Evolutionary conservation across 2,797 vertebrate genomes (phyloP), one percentile per base, ranked within the genome.

Genomic region (Urosaurus nigricauda): DNA sequence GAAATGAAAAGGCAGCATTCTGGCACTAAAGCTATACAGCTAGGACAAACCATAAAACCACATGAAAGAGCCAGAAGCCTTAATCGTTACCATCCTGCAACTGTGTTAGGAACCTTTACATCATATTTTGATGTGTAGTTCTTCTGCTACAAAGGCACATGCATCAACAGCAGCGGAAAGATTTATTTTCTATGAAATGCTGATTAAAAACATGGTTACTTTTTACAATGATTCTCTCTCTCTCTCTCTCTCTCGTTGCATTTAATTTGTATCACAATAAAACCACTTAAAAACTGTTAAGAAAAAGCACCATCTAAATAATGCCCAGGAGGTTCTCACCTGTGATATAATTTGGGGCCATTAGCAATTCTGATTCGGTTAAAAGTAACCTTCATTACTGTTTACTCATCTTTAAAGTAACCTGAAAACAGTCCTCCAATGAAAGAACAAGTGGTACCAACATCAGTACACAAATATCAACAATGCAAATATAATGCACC

Each of bases 271-370:
- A 63, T 84, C 77, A 29, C 37, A 81, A 6, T 1, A 51, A 58
- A 85, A 43, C 60, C 71, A 24, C 14, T 58, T 87, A 53, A 24
- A 0, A 0, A 37, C 88, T 88, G 68, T 65, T n/a, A 63, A 90
- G 29, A 90, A 86, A 35, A 87, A 88, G 0, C 0, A 14, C 37
- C 51, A 90, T 19, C 56, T 56, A 80, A 21, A 0, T 84, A 63
- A 51, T 92, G 56, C 63, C 63, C 60, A 4, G 91, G 90, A 93
- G 73, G 37, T 87, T 40, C 6, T 21, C 35, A 58, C 51, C 37
- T 87, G 63, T 71, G 63, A 79, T 53, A 60, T 3, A 47, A 5
- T 43, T n/a, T 2, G 12, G 16, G 26, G 6, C 43, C 73, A 79
- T 70, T 79, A 51, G 37, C 17, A 43, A 47, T 81, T 87, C 6